These are phyloP conservation scores for Hoplostethus mediterraneus DNA, from an alignment of 2,797 vertebrate genomes.

Conservation along the genomic window DNA sequence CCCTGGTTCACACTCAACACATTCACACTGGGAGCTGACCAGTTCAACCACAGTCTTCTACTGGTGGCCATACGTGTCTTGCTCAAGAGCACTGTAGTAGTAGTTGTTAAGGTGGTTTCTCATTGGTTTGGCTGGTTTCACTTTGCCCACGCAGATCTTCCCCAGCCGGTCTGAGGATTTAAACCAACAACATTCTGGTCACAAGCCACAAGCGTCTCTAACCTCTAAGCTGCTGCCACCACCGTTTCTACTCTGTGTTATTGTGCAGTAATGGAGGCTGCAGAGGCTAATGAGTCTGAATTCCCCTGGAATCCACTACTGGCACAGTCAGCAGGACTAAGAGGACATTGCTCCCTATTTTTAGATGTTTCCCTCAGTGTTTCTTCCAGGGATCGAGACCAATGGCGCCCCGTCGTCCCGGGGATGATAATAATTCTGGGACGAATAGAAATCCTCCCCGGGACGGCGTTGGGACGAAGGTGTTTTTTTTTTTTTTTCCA, in stretches of 20 bases:
- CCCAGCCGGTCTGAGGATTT: neutral
- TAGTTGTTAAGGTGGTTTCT: no score
- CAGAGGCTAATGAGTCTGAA: conserved; percentile 56
- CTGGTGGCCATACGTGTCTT: neutral
- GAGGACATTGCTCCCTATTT: conserved; percentile 35
- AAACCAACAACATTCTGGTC: conserved; percentile 23
- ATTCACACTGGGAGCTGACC: neutral
- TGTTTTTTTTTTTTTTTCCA: no score
- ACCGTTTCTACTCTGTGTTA: conserved; percentile 36
- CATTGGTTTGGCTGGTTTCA: no score
- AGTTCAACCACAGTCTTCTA: conserved; percentile 26
- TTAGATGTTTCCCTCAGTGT: conserved; percentile 27
- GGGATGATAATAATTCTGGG: no score
- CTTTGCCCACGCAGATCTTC: conserved; percentile 1
- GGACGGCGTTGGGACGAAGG: no score
- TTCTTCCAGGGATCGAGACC: neutral
- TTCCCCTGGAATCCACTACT: conserved; percentile 57
- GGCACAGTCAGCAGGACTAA: conserved; percentile 38
- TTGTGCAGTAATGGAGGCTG: conserved; percentile 46
- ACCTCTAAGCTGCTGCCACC: conserved; percentile 20
- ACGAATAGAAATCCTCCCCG: no score
- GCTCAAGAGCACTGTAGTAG: no score
- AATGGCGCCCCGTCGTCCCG: no score
- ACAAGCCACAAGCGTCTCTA: conserved; percentile 10
- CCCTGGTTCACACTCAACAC: no score